Conservation (phyloP, 1,140 invertebrate genomes). For the Steinernema khuongi region DNA sequence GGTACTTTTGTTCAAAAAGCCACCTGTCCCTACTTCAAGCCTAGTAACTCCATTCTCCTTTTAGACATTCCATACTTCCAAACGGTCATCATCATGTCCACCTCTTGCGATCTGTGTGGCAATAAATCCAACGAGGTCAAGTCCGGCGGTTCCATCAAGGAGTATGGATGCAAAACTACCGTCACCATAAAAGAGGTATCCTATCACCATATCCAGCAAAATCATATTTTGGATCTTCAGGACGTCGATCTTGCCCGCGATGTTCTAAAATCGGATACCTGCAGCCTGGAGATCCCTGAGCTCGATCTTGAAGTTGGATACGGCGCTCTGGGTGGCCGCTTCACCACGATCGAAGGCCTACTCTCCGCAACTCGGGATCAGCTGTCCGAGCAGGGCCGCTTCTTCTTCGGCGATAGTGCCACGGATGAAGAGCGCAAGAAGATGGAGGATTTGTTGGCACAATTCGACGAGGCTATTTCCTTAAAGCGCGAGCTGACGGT, state of each 20-base stretch:
- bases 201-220: not conserved
- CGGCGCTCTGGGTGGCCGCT: slow-evolving; percentile 79
- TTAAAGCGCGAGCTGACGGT: slow-evolving; percentile 69
- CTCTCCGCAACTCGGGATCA: slow-evolving; percentile 62
- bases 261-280: slow-evolving; percentile 92
- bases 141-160: slow-evolving; percentile 81
- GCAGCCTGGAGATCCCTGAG: slow-evolving; percentile 78
- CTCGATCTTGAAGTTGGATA: slow-evolving; percentile 79
- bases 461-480: slow-evolving; percentile 61
- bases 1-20: no score
- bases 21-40: no score
- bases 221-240: slow-evolving; percentile 25
- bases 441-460: slow-evolving; percentile 43
- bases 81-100: slow-evolving; percentile 93
- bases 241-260: slow-evolving; percentile 79
- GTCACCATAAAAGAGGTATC: slow-evolving; percentile 68
- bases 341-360: slow-evolving; percentile 85
- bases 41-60: no score
- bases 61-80: slow-evolving; percentile 95
- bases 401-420: slow-evolving; percentile 55
- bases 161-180: slow-evolving; percentile 73
- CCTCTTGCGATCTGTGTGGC: slow-evolving; percentile 81
- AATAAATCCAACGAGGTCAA: slow-evolving; percentile 89
- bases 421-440: slow-evolving; percentile 25
- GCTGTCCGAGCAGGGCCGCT: slow-evolving; percentile 45